Base-by-base conservation (phyloP, 2,888 invertebrate species). In the Rhodophaea formosa region DNA sequence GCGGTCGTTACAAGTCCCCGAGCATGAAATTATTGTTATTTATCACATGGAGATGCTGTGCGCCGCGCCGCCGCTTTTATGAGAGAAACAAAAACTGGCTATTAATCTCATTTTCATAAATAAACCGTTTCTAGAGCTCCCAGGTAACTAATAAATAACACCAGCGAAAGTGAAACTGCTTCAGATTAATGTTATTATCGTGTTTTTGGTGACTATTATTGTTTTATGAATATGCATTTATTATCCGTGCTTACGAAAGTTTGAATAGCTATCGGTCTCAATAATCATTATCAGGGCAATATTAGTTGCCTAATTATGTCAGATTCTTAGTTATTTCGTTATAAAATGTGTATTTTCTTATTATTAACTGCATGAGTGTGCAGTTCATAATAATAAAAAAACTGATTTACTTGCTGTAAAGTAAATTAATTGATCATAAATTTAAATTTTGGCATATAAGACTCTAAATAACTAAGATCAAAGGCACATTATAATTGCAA, bases 1-100 rank as follows among this genome's bases (percentile, higher is more conserved):
- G 46, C 44, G 53, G 60, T 55, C 53, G 42, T 59, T 58, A 57
- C 57, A 60, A 63, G 57, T 60, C 61, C 53, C 42, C 12, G 45
- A 29, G 47, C 55, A 56, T 56, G 56, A 56, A 56, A 56, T 56
- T 56, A 49, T 49, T 56, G 55, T 59, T 59, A 60, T 62, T 57
- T 58, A 62, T 62, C 58, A 55, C 46, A 51, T 49, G 43, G 51
- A 55, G 54, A 55, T 52, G 56, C 35, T 23, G 29, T 45, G 7
- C 56, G 29, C 49, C 42, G 46, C 15, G 54, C 49, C 44, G n/a
- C 43, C 55, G 42, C 45, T 49, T 56, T 42, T 39, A 42, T 49
- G 49, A 56, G 42, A 42, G 23, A 56, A 42, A 53, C 35, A 52
- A 47, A 56, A 47, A n/a, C 16, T 46, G 29, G 39, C 10, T 47